Base-by-base conservation (phyloP, 2,113 vertebrate species). In the Sapayoa aenigma region DNA sequence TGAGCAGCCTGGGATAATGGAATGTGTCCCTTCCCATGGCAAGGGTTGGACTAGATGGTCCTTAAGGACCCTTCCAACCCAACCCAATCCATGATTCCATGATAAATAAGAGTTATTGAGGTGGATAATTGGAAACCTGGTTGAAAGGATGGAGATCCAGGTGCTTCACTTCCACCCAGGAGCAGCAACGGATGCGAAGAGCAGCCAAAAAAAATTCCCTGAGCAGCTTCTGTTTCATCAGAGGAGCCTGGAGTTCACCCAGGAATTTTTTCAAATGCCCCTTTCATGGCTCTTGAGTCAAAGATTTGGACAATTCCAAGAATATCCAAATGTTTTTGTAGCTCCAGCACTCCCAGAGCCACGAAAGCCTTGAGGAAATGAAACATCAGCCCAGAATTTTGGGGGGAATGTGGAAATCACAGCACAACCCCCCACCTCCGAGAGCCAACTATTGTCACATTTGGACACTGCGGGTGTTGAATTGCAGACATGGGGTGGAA, bases 1-100 rank as follows among this genome's bases (percentile, higher is more conserved):
- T 18, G 19, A 56, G 1, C 4, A 1, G 1, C 5, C 39, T 13
- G 47, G 46, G 18, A 22, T 0, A 1, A 30, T 5, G 39, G 12
- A 4, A 46, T 6, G 4, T 60, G 39, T 33, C 44, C 14, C 49
- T 62, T 16, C 25, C 35, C 59, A 19, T 11, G n/a, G 58, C n/a
- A 59, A 25, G 58, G 21, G n/a, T 22, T 14, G 22, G 30, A 31
- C 53, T 22, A 19, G 31, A 24, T n/a, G 56, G 8, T 3, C 33
- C 20, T 62, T 41, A 3, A 20, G 15, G 37, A 19, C 37, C 59
- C 37, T 62, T 19, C 60, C 25, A 28, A 41, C 37, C 24, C 60
- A 41, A 28, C 25, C 18, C 60, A 41, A 13, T 30, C 60, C 60
- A 60, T 11, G 58, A 18, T 60, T 60, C 58, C 35, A 9, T 63